Base-by-base conservation (phyloP, 2,888 invertebrate species). In the Acronicta leporina region DNA sequence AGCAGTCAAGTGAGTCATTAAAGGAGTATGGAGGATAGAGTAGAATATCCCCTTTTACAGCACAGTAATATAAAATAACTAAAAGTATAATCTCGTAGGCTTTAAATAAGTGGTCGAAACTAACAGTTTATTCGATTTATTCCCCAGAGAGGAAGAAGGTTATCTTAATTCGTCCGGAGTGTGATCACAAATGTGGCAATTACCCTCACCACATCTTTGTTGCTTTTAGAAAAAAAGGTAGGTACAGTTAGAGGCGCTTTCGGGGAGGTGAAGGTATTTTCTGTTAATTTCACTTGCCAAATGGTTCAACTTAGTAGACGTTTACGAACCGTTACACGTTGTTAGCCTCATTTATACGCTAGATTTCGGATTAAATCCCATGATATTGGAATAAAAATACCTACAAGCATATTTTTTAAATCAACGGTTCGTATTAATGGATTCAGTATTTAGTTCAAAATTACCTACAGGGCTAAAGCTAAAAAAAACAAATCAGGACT, bases 81-180 rank as follows among this genome's bases (percentile, higher is more conserved):
- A 20, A 20, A 20, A 20, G 20, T 20, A 20, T 3, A 20, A 4
- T 4, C 20, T 20, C 2, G 2, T 2, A 20, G 20, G 20, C 20
- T 2, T 20, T 20, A 10, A 30, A 35, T 35, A 35, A 35, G 13
- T 35, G 20, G 20, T 20, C 35, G 35, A 4, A n/a, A n/a, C 4
- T n/a, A 38, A 5, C 5, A 30, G 8, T 27, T 30, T n/a, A 15
- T 44, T 27, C 5, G 41, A 45, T 20, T 25, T 44, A 42, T 65
- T 54, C 50, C 45, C 41, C n/a, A 30, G 47, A n/a, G 40, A 25
- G 35, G 5, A 44, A 72, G 44, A 35, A 48, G 42, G 40, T 52
- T 46, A 48, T 45, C 58, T 52, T 49, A 51, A 67, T 50, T 59
- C n/a, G 50, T 59, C 35, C 54, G 33, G 40, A 20, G 68, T 54